Evolutionary conservation across 2,888 invertebrate species (phyloP).

Genomic region (Dendrolimus houi): DNA sequence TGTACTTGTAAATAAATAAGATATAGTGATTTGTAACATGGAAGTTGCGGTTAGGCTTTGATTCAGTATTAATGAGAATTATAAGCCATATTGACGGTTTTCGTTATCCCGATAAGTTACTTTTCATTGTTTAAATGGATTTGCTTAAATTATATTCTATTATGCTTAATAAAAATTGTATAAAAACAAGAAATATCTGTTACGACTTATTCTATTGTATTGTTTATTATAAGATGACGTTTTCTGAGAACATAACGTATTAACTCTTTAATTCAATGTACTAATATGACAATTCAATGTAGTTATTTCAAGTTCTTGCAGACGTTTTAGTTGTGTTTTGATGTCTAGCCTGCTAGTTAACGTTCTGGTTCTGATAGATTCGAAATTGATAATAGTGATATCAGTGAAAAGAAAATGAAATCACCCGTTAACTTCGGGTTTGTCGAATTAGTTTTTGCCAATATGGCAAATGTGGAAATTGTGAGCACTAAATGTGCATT

Average conservation of each 20-base stretch:
- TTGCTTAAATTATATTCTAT: neutral
- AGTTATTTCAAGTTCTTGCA: too few species aligned
- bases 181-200: too few species aligned
- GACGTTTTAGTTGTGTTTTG: too few species aligned
- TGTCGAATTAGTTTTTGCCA: conserved; percentile 38
- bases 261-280: too few species aligned
- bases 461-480: conserved; percentile 37
- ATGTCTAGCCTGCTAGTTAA: conserved; percentile 3
- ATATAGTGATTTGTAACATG: conserved; percentile 25
- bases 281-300: too few species aligned
- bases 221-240: too few species aligned
- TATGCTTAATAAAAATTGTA: too few species aligned
- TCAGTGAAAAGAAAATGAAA: conserved; percentile 25
- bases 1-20: conserved; percentile 57
- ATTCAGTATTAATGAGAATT: conserved; percentile 66
- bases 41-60: conserved; percentile 29
- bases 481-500: conserved; percentile 59
- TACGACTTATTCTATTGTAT: too few species aligned
- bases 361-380: conserved; percentile 63
- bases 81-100: conserved; percentile 37
- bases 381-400: conserved; percentile 68
- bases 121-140: neutral
- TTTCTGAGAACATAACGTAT: too few species aligned
- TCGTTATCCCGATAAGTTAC: neutral
- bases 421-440: conserved; percentile 32